These are phyloP conservation scores for Nasonovia ribisnigri DNA, from an alignment of 2,888 invertebrate genomes.

Conservation along the genomic window DNA sequence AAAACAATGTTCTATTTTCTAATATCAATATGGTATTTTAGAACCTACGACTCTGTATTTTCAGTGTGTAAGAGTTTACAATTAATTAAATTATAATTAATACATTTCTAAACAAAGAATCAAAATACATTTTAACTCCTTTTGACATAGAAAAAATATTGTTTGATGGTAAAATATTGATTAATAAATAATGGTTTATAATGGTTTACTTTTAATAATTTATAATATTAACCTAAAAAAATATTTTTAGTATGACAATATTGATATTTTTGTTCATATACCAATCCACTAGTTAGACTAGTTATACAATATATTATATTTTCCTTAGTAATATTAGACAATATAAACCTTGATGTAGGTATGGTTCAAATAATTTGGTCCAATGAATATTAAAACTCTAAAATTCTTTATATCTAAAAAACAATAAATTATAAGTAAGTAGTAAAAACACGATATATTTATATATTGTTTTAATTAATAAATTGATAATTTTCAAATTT, in stretches of 20 bases:
- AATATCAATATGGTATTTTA: background rate
- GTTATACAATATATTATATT: background rate
- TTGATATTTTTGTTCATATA: background rate
- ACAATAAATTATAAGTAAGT: conserved; percentile 11
- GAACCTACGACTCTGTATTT: background rate
- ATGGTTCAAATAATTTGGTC: conserved; percentile 12
- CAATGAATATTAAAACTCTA: conserved; percentile 39
- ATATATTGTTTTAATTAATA: background rate
- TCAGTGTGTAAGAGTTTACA: background rate
- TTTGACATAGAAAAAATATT: background rate
- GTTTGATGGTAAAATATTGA: background rate
- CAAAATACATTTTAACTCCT: background rate
- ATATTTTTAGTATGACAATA: background rate
- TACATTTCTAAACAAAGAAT: background rate
- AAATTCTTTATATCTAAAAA: conserved; percentile 61
- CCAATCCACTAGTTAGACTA: background rate
- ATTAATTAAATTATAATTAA: background rate
- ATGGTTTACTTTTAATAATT: conserved; percentile 1
- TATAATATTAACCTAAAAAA: background rate
- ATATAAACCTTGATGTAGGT: background rate
- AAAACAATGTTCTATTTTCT: background rate
- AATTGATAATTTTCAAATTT: conserved; percentile 1
- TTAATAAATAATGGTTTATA: background rate
- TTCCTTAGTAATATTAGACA: background rate
- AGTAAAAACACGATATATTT: background rate